phyloP scores from a whole-genome alignment of 2,113 vertebrate species.

The Heterochromis multidens region DNA sequence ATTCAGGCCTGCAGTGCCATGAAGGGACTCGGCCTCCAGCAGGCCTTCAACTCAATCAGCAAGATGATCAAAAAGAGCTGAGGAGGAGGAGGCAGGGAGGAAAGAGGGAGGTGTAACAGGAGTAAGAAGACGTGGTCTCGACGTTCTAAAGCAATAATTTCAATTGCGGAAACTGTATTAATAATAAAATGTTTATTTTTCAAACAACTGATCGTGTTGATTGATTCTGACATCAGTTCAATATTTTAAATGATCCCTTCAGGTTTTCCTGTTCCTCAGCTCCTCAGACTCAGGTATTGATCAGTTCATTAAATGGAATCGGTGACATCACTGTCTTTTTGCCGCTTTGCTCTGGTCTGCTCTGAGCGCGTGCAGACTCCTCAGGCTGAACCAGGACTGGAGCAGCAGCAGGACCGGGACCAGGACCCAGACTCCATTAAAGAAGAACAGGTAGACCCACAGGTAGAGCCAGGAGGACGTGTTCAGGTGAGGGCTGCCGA shows the following conservation, averaged over 20 bases:
- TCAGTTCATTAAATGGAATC: neutral
- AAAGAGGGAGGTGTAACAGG: neutral
- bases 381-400: slow-evolving; percentile 78
- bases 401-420: slow-evolving; percentile 76
- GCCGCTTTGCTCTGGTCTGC: neutral
- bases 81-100: neutral
- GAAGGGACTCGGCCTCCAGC: slow-evolving; percentile 75
- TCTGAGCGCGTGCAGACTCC: slow-evolving; percentile 39
- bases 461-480: slow-evolving; percentile 76
- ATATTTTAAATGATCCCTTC: neutral
- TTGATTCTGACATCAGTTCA: neutral
- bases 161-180: neutral
- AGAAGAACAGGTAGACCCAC: slow-evolving; percentile 82
- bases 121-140: neutral
- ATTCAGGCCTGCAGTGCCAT: slow-evolving; percentile 81
- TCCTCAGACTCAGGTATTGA: neutral
- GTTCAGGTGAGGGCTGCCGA: slow-evolving; percentile 76
- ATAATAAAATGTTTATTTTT: neutral
- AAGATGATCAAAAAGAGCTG: slow-evolving; percentile 73
- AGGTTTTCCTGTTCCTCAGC: slow-evolving; percentile 40
- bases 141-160: neutral
- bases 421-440: slow-evolving; percentile 73
- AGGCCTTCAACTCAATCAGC: slow-evolving; percentile 75
- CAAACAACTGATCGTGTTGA: neutral
- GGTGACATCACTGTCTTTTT: neutral